Base-by-base conservation (phyloP, 2,888 invertebrate species). In the Amiota minor region DNA sequence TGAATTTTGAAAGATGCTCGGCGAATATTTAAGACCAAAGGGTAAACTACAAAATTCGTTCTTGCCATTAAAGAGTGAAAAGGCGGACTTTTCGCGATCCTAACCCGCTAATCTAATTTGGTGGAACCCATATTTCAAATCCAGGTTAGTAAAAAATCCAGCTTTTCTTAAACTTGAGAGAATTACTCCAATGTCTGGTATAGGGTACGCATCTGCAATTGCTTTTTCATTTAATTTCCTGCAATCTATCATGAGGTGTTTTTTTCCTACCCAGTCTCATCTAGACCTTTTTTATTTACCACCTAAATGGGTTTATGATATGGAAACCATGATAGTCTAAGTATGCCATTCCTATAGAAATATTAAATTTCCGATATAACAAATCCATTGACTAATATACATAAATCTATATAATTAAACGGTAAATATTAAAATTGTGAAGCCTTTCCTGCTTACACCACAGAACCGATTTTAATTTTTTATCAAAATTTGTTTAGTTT, bases 11-110 rank as follows among this genome's bases (percentile, higher is more conserved):
- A 90, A 89, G 0, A 89, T 88, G 1, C 86, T 85, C 0, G 90
- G 89, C 1, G 89, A 88, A 73, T 89, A 89, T 80, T 86, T 87
- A 89, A 88, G 0, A 87, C n/a, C n/a, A n/a, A n/a, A n/a, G n/a
- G n/a, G 87, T 84, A 89, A 85, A 20, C 87, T 70, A 9, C 74
- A 77, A 69, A 81, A 89, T 75, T 89, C 84, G 65, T 80, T 88
- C 73, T 88, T 88, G 35, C 87, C 89, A 9, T 74, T 68, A 50
- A 80, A 81, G 10, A 82, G 81, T 3, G 81, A 80, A 74, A 89
- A 89, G 2, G 88, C 89, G 11, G 88, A 89, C 83, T 89, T 89
- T 23, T 75, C 72, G 11, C 77, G 72, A 74, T 88, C 86, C 56
- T 79, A 65, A 6, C 76, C 72, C 61, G 80, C 49, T 77, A 88